Evolutionary conservation across 2,888 invertebrate species (phyloP), one percentile per base, ranked within the genome.

Genomic region (Copidosoma aretas): DNA sequence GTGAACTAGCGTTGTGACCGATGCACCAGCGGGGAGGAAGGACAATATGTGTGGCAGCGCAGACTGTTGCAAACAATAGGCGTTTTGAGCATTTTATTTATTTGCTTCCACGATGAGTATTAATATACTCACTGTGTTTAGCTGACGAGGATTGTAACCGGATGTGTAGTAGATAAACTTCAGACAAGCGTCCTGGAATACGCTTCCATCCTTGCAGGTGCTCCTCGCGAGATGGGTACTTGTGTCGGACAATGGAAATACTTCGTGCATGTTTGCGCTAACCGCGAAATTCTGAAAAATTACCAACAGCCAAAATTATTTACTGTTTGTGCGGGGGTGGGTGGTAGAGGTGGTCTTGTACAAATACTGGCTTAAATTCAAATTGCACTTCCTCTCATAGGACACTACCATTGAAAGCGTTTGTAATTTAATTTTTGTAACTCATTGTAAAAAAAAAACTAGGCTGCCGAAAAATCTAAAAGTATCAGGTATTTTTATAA

Each of bases 1-100:
- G 64, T 76, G 76, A 0, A 52, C 19, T 1, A 73, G 22, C 12
- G 63, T 64, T 63, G 73, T 60, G 0, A 21, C 0, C 0, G 76
- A 76, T 41, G 66, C 52, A 32, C 76, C 75, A 5, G 75, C 71
- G 14, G 75, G 75, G 54, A 72, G 70, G 54, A 74, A 71, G 10
- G 68, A 54, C 0, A 72, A 19, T n/a, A 71, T n/a, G n/a, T 49
- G 41, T 1, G 72, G 32, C 1, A 75, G 1, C 5, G 58, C 22
- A 0, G 67, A 60, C 75, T 74, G 52, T 14, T 8, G 41, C 41
- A 53, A 60, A 64, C n/a, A n/a, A n/a, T n/a, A n/a, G n/a, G n/a
- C n/a, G n/a, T n/a, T n/a, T n/a, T n/a, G n/a, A n/a, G n/a, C n/a
- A n/a, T n/a, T n/a, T n/a, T n/a, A 32, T 32, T 32, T 32, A n/a